These are phyloP conservation scores for Podabrus alpinus DNA, from an alignment of 2,888 invertebrate genomes.

Conservation along the genomic window DNA sequence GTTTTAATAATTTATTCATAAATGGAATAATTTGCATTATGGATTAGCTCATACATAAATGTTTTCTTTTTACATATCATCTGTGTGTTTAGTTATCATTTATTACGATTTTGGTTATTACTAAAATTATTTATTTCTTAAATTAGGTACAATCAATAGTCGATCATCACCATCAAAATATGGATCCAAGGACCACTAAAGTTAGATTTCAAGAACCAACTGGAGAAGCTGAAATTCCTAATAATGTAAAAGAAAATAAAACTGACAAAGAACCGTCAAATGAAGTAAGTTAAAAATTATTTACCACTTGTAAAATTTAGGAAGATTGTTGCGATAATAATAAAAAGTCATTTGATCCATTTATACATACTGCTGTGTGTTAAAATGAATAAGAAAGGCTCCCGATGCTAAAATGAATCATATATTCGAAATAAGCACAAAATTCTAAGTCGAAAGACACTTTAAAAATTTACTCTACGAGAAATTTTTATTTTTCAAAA, in stretches of 20 bases:
- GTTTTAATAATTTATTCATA: constrained; percentile 37
- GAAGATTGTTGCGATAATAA: too few relatives aligned
- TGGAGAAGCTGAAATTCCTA: constrained; percentile 46
- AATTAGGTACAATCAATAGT: constrained; percentile 90
- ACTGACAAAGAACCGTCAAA: constrained; percentile 48
- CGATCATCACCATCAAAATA: constrained; percentile 84
- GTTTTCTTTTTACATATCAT: constrained; percentile 18
- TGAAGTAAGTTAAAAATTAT: constrained; percentile 43
- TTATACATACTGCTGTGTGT: too few relatives aligned
- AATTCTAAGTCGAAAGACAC: too few relatives aligned
- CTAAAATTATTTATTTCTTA: constrained; percentile 1
- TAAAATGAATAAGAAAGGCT: too few relatives aligned
- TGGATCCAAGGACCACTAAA: constrained; percentile 77
- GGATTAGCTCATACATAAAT: constrained; percentile 10
- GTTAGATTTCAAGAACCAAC: constrained; percentile 85
- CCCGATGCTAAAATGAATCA: too few relatives aligned
- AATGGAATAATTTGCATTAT: constrained; percentile 5
- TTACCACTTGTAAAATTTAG: too few relatives aligned
- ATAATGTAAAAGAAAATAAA: constrained; percentile 42
- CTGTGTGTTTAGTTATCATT: constrained; percentile 1
- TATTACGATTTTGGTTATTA: not conserved
- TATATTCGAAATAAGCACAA: too few relatives aligned
- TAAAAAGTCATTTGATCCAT: too few relatives aligned
- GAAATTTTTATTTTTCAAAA: too few relatives aligned
- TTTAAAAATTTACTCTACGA: too few relatives aligned